Conservation (phyloP, 2,113 vertebrate genomes). For the Chinchilla lanigera region DNA sequence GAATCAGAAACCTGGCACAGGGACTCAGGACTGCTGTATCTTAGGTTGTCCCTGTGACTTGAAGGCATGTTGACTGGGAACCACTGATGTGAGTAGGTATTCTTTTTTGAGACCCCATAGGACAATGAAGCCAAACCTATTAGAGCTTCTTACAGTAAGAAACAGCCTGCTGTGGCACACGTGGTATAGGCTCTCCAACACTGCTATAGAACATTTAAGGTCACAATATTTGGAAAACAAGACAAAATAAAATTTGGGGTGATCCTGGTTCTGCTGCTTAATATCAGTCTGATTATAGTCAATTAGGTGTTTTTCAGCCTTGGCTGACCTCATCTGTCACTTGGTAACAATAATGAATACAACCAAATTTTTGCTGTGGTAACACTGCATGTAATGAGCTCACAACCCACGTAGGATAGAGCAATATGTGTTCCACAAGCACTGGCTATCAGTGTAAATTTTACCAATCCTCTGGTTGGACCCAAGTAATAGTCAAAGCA, state of each 20-base stretch:
- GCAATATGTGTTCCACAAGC: background rate
- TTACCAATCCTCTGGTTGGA: background rate
- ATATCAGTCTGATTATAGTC: background rate
- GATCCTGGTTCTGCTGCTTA: background rate
- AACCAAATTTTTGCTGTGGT: background rate
- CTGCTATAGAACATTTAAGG: background rate
- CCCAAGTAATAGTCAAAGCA: background rate
- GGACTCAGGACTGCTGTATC: background rate
- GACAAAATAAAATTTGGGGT: background rate
- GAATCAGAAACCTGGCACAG: background rate
- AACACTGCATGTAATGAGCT: background rate
- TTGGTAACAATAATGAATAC: background rate
- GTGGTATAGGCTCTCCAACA: background rate
- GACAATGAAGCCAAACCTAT: background rate
- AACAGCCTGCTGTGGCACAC: rapidly evolving
- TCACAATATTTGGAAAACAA: background rate
- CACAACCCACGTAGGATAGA: background rate
- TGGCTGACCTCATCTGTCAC: background rate
- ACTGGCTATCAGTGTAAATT: background rate
- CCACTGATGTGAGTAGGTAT: background rate
- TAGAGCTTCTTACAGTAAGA: background rate
- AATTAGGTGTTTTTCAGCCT: background rate
- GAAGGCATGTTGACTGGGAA: background rate
- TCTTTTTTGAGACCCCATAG: background rate
- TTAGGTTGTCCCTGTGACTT: background rate